Base-by-base conservation (phyloP, 2,113 vertebrate species). In the Etheostoma cragini region DNA sequence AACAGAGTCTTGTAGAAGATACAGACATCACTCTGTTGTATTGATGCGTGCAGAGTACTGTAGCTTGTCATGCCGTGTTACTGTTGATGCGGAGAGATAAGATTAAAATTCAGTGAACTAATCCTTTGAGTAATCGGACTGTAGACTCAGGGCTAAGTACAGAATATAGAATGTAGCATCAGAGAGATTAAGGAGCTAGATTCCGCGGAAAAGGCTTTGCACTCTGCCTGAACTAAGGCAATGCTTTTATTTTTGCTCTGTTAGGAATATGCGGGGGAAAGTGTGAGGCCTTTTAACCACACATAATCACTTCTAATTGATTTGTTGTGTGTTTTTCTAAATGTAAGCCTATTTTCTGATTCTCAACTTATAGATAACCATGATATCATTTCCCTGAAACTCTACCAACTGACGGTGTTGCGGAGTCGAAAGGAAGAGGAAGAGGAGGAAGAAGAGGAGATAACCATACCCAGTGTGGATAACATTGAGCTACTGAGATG, bases 351-450 rank as follows among this genome's bases (percentile, higher is more conserved):
- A 38, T 38, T 80, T 64, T 17, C 10, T 22, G 14, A 33, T 56
- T 78, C 52, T 74, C 5, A 7, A 14, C 65, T 78, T 17, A 49
- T 86, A 99, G 98, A 99, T 89, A 99, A 99, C 85, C 98, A 99
- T 1, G 98, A 99, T 30, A 92, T 99, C 11, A 95, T 99, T 63
- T 99, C 98, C 0, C 86, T 99, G 92, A 99, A 99, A 90, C 89
- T 99, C 72, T 99, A 97, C 94, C 97, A 99, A 86, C 94, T 99
- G 89, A 98, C 96, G 0, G 97, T 99, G 74, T 89, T 98, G 47
- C 88, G 96, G 68, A 96, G 95, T 83, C 80, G 92, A 0, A 94
- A 94, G 0, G 96, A 97, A 82, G 96, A 98, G 69, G 96, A 98
- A 38, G 95, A 93, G 45, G 95, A 93, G 35, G 94, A 91, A 45